Percentiles rank a stretch among this genome's conserved stretches.
These are phyloP conservation scores for Ametastegia equiseti DNA, from an alignment of 2,888 invertebrate genomes.

Conservation along the genomic window DNA sequence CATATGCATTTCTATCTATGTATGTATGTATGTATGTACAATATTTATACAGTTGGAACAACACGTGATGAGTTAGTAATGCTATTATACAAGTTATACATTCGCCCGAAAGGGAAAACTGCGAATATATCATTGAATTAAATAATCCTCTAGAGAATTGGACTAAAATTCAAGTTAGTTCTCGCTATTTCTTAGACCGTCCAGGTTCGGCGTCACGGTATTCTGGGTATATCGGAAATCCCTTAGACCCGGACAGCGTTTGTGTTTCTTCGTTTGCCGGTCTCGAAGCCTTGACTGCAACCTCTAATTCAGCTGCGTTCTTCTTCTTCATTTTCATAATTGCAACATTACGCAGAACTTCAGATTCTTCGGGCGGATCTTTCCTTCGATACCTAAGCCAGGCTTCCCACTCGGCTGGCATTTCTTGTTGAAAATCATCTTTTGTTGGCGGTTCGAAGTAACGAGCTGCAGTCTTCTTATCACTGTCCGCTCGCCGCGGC, in stretches of 20 bases:
- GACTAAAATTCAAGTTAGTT: not conserved
- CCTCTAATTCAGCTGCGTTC: constrained; percentile 85
- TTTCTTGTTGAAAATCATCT: constrained; percentile 83
- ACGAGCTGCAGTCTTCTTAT: constrained; percentile 82
- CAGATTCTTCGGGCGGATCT: constrained; percentile 85
- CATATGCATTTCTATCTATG: too few relatives aligned
- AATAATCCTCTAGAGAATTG: not conserved
- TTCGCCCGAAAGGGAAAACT: not conserved
- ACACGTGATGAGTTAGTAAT: constrained; percentile 7
- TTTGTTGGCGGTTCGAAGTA: constrained; percentile 86
- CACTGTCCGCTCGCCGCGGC: constrained; percentile 81
- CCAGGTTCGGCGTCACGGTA: constrained; percentile 76
- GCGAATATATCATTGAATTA: not conserved
- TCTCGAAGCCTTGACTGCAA: constrained; percentile 72
- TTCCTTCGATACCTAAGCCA: constrained; percentile 84
- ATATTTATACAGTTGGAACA: not conserved
- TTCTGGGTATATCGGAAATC: constrained; percentile 81
- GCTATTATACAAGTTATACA: constrained; percentile 1
- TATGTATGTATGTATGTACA: not conserved
- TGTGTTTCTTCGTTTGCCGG: constrained; percentile 58
- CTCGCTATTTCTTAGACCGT: constrained; percentile 52
- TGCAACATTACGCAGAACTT: constrained; percentile 84
- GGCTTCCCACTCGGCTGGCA: constrained; percentile 93
- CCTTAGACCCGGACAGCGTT: constrained; percentile 69
- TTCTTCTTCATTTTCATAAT: constrained; percentile 85